A percentile compares a stretch with the other conserved stretches of the same genome.
These are phyloP conservation scores for Strix uralensis DNA, from an alignment of 2,113 vertebrate genomes.

Conservation along the genomic window DNA sequence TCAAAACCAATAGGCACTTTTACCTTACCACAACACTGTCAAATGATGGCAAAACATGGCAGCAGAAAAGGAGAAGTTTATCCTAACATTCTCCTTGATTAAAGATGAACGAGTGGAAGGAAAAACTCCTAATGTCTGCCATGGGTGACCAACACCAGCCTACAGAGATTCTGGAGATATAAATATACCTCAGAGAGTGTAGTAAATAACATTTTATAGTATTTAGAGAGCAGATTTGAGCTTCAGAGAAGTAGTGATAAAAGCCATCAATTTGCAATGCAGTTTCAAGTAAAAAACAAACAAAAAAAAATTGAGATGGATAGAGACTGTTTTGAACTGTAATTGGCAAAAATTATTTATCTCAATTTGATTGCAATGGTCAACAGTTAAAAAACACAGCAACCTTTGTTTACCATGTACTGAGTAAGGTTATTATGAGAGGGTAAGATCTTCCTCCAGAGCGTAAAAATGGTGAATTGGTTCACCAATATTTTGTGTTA, in stretches of 20 bases:
- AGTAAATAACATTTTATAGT: not conserved
- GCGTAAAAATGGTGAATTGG: not conserved
- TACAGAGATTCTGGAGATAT: not conserved
- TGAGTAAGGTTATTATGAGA: not conserved
- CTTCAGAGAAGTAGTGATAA: not conserved
- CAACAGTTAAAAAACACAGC: rapidly evolving
- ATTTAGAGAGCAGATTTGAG: not conserved
- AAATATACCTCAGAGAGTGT: not conserved
- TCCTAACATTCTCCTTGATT: not conserved
- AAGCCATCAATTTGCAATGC: not conserved
- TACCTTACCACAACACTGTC: not conserved
- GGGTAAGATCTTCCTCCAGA: not conserved
- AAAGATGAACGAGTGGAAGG: not conserved
- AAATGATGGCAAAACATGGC: not conserved
- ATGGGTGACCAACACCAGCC: not conserved
- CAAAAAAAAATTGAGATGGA: not conserved
- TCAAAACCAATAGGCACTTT: not conserved
- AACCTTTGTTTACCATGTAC: not conserved
- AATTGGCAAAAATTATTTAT: not conserved
- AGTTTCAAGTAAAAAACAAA: not conserved
- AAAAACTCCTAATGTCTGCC: not conserved
- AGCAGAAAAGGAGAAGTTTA: not conserved
- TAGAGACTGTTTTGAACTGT: not conserved
- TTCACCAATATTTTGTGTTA: not conserved
- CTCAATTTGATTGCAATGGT: not conserved